phyloP scores from a whole-genome alignment of 2,888 invertebrate species.

The Formica aserva region DNA sequence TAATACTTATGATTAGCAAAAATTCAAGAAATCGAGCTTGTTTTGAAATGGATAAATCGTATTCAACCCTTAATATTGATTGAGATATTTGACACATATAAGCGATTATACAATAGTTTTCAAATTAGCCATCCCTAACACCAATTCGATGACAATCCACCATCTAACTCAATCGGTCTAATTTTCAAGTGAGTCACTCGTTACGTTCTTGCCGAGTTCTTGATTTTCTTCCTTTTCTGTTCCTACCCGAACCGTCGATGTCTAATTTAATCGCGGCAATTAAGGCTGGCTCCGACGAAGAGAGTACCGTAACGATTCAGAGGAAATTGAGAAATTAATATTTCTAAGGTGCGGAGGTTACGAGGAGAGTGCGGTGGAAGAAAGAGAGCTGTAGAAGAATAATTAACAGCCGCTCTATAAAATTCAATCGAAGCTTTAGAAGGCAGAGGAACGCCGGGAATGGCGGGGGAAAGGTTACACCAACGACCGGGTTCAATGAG shows the following conservation, averaged over 20 bases:
- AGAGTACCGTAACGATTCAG: slow-evolving; percentile 61
- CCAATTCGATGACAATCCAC: slow-evolving; percentile 35
- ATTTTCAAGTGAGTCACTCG: slow-evolving; percentile 45
- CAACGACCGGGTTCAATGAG: slow-evolving; percentile 59
- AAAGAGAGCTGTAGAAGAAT: slow-evolving; percentile 66
- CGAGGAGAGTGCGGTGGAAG: slow-evolving; percentile 27
- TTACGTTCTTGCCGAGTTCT: slow-evolving; percentile 34
- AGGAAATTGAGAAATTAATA: slow-evolving; percentile 75
- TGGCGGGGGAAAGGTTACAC: slow-evolving; percentile 43
- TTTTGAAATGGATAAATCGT: not conserved
- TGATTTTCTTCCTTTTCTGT: slow-evolving; percentile 41
- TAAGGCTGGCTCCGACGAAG: slow-evolving; percentile 62
- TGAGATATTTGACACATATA: not conserved
- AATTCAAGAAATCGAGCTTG: not conserved
- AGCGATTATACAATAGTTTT: not conserved
- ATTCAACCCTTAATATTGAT: not conserved
- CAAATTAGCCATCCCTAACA: slow-evolving; percentile 29
- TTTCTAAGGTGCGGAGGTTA: slow-evolving; percentile 61
- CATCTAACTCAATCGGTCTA: slow-evolving; percentile 40
- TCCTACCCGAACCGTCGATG: slow-evolving; percentile 60
- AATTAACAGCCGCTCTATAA: slow-evolving; percentile 73
- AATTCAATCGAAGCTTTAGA: slow-evolving; percentile 67
- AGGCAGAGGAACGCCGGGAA: slow-evolving; percentile 13
- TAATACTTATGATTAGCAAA: not conserved
- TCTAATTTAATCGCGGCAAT: slow-evolving; percentile 76